A percentile compares a stretch with the other conserved stretches of the same genome.
Conservation (phyloP, 2,888 invertebrate species). For the Lampropteryx suffumata region DNA sequence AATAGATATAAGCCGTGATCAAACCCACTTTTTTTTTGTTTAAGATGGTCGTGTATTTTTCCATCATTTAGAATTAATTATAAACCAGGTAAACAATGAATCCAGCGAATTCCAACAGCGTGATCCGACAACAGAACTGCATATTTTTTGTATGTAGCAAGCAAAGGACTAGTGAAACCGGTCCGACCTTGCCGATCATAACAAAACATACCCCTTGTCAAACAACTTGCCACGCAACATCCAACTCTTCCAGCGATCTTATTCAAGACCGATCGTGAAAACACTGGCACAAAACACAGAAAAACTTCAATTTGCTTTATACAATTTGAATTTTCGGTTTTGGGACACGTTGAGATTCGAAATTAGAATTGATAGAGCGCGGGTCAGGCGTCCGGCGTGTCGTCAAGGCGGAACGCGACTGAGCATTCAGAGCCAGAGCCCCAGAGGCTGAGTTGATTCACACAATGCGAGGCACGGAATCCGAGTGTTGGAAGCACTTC, state of each 20-base stretch:
- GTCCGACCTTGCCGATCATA: slow-evolving; percentile 46
- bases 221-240: slow-evolving; percentile 29
- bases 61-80: too few relatives aligned
- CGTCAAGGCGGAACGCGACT: slow-evolving; percentile 35
- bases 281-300: slow-evolving; percentile 21
- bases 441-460: slow-evolving; percentile 18
- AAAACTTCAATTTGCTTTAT: slow-evolving; percentile 24
- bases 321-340: slow-evolving; percentile 38
- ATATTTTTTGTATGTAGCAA: slow-evolving; percentile 15
- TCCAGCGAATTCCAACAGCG: slow-evolving; percentile 20
- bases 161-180: slow-evolving; percentile 40
- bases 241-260: slow-evolving; percentile 29
- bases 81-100: slow-evolving; percentile 16
- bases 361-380: slow-evolving; percentile 18
- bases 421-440: slow-evolving; percentile 20
- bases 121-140: slow-evolving; percentile 17
- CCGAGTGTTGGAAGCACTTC: slow-evolving; percentile 1
- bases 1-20: too few relatives aligned
- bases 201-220: slow-evolving; percentile 35
- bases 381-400: slow-evolving; percentile 35
- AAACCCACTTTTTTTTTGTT: too few relatives aligned
- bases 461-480: slow-evolving; percentile 22
- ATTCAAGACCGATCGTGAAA: slow-evolving; percentile 23
- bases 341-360: slow-evolving; percentile 23
- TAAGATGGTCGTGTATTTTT: too few relatives aligned